Percentiles rank a stretch among this genome's conserved stretches.
These are phyloP conservation scores for Cochlearius cochlearius DNA, from an alignment of 2,113 vertebrate species.

Conservation along the genomic window DNA sequence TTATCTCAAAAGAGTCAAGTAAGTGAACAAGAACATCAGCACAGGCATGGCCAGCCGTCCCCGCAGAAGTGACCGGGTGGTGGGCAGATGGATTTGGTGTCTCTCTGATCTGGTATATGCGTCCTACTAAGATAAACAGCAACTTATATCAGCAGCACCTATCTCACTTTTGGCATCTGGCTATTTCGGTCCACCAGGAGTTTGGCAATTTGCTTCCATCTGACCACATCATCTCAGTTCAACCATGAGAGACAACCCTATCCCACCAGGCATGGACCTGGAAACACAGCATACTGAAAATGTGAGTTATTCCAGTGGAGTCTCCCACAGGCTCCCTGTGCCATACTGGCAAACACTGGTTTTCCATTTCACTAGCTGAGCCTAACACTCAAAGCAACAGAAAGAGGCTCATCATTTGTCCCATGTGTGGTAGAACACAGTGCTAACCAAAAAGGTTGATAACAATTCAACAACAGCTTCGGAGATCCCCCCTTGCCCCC, in stretches of 20 bases:
- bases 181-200: not conserved
- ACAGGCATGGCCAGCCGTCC: not conserved
- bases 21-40: not conserved
- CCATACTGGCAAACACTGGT: not conserved
- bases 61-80: not conserved
- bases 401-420: not conserved
- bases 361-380: not conserved
- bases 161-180: not conserved
- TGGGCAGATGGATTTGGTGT: not conserved
- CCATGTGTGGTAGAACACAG: fast-evolving
- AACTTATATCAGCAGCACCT: not conserved
- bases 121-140: not conserved
- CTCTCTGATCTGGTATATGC: not conserved
- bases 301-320: not conserved
- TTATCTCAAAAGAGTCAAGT: not conserved
- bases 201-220: not conserved
- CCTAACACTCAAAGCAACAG: not conserved
- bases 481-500: not conserved
- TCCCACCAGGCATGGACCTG: not conserved
- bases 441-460: not conserved
- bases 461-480: not conserved
- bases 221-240: not conserved
- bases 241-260: not conserved
- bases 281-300: not conserved
- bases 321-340: not conserved